Percentiles rank a stretch among this genome's conserved stretches.
These are phyloP conservation scores for Campylomormyrus numenius DNA, from an alignment of 2,113 vertebrate species.

Conservation along the genomic window DNA sequence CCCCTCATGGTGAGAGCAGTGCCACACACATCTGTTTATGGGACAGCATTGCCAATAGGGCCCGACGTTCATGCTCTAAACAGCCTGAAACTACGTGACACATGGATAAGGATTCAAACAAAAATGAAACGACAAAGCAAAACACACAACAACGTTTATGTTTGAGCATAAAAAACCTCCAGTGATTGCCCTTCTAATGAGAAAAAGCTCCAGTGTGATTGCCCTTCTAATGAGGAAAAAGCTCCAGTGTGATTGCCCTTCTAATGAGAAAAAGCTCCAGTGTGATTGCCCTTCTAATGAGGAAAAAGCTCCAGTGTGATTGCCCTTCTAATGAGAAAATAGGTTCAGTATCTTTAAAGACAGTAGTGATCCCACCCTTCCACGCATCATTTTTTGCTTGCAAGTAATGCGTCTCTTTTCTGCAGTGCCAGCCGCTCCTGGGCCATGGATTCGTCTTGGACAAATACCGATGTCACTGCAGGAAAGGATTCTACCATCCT, in stretches of 20 bases:
- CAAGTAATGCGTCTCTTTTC: constrained; percentile 9
- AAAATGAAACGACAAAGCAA: neutral
- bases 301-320: neutral
- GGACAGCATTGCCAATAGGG: neutral
- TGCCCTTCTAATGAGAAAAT: neutral
- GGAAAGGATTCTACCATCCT: constrained; percentile 88
- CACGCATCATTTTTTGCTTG: neutral
- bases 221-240: neutral
- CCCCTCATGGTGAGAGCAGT: neutral
- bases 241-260: neutral
- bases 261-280: too few relatives aligned
- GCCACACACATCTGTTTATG: neutral
- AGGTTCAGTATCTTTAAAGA: neutral
- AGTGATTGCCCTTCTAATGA: neutral
- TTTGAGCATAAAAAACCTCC: neutral
- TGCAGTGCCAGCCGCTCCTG: constrained; percentile 82
- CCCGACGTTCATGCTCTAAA: neutral
- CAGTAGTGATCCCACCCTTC: neutral
- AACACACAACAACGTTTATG: neutral
- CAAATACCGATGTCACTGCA: constrained; percentile 93
- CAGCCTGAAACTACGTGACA: neutral
- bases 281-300: too few relatives aligned
- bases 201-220: neutral
- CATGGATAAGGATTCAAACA: neutral
- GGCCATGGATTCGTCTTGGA: constrained; percentile 94